Evolutionary conservation across 2,113 vertebrate genomes (phyloP), one percentile per base, ranked within the genome.

Genomic region (Dolichotis patagonum): DNA sequence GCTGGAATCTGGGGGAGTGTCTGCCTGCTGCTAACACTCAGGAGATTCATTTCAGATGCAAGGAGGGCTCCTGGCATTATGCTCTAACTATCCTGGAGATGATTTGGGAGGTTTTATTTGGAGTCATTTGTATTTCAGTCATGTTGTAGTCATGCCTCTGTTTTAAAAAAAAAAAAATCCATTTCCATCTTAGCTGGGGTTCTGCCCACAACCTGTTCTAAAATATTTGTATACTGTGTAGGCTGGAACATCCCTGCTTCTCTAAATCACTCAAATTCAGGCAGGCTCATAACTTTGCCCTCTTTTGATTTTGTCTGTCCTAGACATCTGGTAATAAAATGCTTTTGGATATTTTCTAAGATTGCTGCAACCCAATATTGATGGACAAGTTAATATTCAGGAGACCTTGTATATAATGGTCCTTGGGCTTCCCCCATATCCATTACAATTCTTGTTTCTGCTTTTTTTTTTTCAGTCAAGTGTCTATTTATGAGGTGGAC

Each of bases 401-500:
- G 65, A 58, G 43, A 7, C 41, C 26, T 46, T 46, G 26, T 22
- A 14, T 26, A 75, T 13, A 75, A 28, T 75, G 11, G 16, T 32
- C 75, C 46, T 22, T 20, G 7, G 32, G 4, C 71, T 63, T 58
- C 56, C 5, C 4, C 77, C 38, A 4, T 11, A 26, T 35, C 69
- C 24, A 84, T 75, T 46, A 75, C 41, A 6, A 5, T 69, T 58
- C 4, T 35, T 85, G 16, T 38, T 62, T 95, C 96, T 91, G 93
- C 71, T 86, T 78, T 97, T 86, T 85, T n/a, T n/a, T 69, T 97
- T 97, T 62, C 97, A 99, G 99, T 98, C 99, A 99, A 99, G 99
- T 99, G 99, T 99, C 99, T 98, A 99, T 99, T 98, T 99, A 99
- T 98, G 99, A 99, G 97, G 99, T 99, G 98, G 99, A 99, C 99